Evolutionary conservation across 1,140 invertebrate species (phyloP).

Genomic region (Drosophila grimshawi): DNA sequence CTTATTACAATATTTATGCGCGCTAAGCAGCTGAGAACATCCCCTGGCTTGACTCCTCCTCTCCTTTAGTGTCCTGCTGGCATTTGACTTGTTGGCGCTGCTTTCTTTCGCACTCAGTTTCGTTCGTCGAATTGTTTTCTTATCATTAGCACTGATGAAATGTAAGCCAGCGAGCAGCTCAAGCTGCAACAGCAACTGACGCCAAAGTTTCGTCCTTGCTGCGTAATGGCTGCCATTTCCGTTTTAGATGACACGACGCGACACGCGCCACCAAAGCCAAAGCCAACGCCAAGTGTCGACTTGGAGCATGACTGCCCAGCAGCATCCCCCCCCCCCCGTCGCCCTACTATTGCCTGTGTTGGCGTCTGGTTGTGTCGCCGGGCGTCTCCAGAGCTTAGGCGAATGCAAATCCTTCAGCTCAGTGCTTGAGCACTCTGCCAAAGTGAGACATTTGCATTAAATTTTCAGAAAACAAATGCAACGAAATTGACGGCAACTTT

Average conservation of each 20-base stretch:
- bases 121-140: constrained; percentile 57
- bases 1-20: constrained; percentile 74
- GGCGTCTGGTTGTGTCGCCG: constrained; percentile 10
- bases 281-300: constrained; percentile 31
- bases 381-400: constrained; percentile 54
- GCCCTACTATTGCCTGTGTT: not conserved
- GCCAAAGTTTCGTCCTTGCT: constrained; percentile 55
- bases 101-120: constrained; percentile 3
- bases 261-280: constrained; percentile 35
- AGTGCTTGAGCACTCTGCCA: constrained; percentile 17
- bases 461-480: constrained; percentile 27
- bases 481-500: not conserved
- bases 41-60: constrained; percentile 28
- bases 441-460: constrained; percentile 55
- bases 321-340: constrained; percentile 5
- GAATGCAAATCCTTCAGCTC: constrained; percentile 59
- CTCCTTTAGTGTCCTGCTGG: constrained; percentile 22
- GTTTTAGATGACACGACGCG: constrained; percentile 41
- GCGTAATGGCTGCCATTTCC: constrained; percentile 61
- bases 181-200: constrained; percentile 20
- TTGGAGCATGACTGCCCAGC: constrained; percentile 7
- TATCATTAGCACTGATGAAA: constrained; percentile 66
- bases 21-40: constrained; percentile 48
- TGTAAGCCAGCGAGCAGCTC: constrained; percentile 43
- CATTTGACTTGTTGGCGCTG: constrained; percentile 31